A percentile compares a stretch with the other conserved stretches of the same genome.
Conservation (phyloP, 2,113 vertebrate species). For the Cervus canadensis region DNA sequence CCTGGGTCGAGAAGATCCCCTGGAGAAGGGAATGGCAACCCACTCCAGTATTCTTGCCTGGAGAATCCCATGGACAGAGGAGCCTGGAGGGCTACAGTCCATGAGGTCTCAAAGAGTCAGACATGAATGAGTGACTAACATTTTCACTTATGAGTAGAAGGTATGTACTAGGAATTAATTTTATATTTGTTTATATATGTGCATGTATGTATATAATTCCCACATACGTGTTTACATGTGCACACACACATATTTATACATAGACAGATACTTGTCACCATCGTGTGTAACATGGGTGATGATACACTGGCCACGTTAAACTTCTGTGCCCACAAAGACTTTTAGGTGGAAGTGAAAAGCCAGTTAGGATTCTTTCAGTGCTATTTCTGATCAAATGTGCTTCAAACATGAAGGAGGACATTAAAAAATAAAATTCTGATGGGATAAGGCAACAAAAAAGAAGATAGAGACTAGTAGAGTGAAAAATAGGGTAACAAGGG, state of each 20-base stretch:
- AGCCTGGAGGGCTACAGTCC: neutral
- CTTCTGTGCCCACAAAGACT: neutral
- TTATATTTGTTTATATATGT: neutral
- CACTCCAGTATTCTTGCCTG: neutral
- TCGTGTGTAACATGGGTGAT: neutral
- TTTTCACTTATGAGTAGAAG: neutral
- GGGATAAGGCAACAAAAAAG: neutral
- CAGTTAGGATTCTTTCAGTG: neutral
- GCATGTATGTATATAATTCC: fast-evolving
- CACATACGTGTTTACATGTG: neutral
- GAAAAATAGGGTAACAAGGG: neutral
- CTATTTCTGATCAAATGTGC: neutral
- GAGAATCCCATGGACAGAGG: neutral
- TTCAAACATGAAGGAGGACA: neutral
- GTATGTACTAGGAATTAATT: neutral
- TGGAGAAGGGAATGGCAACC: neutral
- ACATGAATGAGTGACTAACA: neutral
- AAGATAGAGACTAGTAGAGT: neutral
- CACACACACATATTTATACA: neutral
- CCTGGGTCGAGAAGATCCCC: neutral
- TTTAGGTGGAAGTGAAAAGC: neutral
- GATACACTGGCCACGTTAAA: neutral
- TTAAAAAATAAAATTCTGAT: neutral
- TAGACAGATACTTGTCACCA: neutral
- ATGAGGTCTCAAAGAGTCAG: fast-evolving